Evolutionary conservation across 1,140 invertebrate genomes (phyloP).

Genomic region (Oryzaephilus surinamensis): DNA sequence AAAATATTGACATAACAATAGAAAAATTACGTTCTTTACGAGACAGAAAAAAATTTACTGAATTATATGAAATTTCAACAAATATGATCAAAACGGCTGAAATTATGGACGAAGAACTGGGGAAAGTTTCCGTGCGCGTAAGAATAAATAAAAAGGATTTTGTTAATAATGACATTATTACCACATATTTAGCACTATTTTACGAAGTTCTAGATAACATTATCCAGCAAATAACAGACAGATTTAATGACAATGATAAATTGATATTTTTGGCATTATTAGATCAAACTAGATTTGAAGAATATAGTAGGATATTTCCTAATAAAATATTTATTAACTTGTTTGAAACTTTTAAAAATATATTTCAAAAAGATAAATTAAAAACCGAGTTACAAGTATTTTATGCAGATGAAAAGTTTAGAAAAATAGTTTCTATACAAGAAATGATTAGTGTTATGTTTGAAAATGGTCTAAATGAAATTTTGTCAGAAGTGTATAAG

Average conservation of each 20-base stretch:
- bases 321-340: constrained; percentile 1
- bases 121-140: too few species aligned
- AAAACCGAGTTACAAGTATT: constrained; percentile 7
- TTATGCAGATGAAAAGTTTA: not conserved
- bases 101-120: too few species aligned
- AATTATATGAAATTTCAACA: too few species aligned
- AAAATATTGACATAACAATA: constrained; percentile 1
- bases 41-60: too few species aligned
- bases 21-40: constrained; percentile 1
- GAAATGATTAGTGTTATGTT: not conserved
- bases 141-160: not conserved
- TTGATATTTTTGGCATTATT: constrained; percentile 1
- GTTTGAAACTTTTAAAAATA: not conserved
- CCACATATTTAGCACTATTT: not conserved
- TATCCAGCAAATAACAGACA: not conserved
- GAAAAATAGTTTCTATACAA: not conserved
- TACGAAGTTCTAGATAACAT: not conserved
- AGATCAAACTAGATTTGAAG: constrained; percentile 3
- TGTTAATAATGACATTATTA: not conserved
- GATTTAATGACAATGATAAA: constrained; percentile 3
- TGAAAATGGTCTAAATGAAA: not conserved
- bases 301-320: constrained; percentile 1
- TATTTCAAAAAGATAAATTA: constrained; percentile 1
- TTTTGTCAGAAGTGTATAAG: not conserved
- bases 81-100: too few species aligned